These are phyloP conservation scores for Apostichopus parvimensis DNA, from an alignment of 35 echinoderm and acorn worm genomes.

Conservation along the genomic window DNA sequence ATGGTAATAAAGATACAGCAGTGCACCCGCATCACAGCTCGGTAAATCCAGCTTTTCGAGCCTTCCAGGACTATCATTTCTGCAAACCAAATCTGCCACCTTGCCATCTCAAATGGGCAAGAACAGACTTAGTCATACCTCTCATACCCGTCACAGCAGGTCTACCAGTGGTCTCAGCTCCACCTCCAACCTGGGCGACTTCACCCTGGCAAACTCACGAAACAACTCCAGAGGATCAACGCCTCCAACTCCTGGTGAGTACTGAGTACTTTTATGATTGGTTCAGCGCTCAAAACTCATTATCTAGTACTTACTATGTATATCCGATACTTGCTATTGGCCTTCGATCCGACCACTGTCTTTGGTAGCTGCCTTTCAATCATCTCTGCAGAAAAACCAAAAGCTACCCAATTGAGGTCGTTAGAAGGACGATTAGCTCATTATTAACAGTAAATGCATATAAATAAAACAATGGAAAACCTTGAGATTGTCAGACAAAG, in stretches of 20 bases:
- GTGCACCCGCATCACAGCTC: slow-evolving; percentile 61
- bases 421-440: no score
- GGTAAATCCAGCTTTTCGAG: slow-evolving; percentile 71
- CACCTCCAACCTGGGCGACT: slow-evolving; percentile 88
- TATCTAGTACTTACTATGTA: no score
- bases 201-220: slow-evolving; percentile 82
- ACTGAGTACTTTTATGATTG: no score
- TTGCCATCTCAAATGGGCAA: slow-evolving; percentile 89
- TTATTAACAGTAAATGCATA: no score
- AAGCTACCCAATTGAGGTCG: no score
- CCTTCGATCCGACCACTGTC: no score
- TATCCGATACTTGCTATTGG: no score
- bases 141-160: slow-evolving; percentile 88
- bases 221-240: slow-evolving; percentile 99
- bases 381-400: no score
- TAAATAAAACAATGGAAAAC: no score
- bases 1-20: slow-evolving; percentile 43
- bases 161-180: slow-evolving; percentile 97
- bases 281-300: no score
- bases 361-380: no score
- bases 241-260: slow-evolving; percentile 96
- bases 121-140: slow-evolving; percentile 79
- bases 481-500: no score
- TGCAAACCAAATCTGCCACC: slow-evolving; percentile 96
- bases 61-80: slow-evolving; percentile 81